Conservation (phyloP, 2,888 invertebrate species). For the Polydrusus pterygomalis region DNA sequence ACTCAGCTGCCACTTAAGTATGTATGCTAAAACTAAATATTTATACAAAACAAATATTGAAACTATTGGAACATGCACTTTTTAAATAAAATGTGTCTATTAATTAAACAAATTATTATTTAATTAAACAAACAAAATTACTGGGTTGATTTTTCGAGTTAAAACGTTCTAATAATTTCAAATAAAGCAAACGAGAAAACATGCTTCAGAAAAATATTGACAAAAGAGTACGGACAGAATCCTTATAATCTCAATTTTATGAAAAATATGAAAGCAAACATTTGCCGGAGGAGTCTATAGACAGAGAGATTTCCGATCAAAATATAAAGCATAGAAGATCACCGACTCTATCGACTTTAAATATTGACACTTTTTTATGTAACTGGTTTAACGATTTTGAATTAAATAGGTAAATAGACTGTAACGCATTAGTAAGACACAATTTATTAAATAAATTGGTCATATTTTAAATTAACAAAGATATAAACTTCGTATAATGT, state of each 20-base stretch:
- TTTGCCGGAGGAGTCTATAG: constrained; percentile 71
- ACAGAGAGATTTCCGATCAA: constrained; percentile 72
- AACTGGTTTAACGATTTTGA: constrained; percentile 67
- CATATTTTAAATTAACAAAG: too few species aligned
- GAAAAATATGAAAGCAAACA: constrained; percentile 73
- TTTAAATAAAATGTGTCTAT: constrained; percentile 24
- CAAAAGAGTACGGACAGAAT: constrained; percentile 69
- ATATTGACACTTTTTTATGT: constrained; percentile 70
- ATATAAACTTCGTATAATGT: too few species aligned
- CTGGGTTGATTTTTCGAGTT: constrained; percentile 43
- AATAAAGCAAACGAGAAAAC: constrained; percentile 54
- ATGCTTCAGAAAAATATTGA: constrained; percentile 68
- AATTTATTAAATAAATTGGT: too few species aligned
- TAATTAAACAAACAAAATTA: constrained; percentile 40
- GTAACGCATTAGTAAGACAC: too few species aligned
- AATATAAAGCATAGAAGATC: constrained; percentile 69
- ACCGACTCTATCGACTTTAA: constrained; percentile 70
- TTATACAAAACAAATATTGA: constrained; percentile 28
- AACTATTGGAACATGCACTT: constrained; percentile 28
- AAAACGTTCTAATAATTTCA: constrained; percentile 49
- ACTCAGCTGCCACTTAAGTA: too few species aligned
- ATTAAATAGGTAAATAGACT: constrained; percentile 65
- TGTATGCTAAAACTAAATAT: constrained; percentile 29
- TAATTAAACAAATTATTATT: constrained; percentile 40
- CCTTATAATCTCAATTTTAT: constrained; percentile 72